phyloP scores from a whole-genome alignment of 2,888 invertebrate species.

The Dynastes grantii region DNA sequence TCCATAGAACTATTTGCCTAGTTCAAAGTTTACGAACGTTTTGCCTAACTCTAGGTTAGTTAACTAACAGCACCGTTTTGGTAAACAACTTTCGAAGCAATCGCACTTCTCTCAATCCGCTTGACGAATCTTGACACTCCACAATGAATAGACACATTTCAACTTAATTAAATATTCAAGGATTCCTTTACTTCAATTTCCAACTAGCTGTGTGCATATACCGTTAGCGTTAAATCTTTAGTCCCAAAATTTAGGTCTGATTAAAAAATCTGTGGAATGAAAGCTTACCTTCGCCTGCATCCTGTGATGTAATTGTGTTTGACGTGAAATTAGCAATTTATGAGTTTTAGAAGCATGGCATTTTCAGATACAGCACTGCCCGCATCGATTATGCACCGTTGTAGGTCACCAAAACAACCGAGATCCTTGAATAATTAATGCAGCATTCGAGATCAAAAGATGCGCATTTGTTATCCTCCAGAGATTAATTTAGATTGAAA shows the following conservation, averaged over 20 bases:
- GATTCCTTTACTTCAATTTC: neutral
- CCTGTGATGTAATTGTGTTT: neutral
- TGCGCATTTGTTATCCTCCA: neutral
- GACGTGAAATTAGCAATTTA: slow-evolving; percentile 24
- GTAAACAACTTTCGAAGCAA: slow-evolving; percentile 4
- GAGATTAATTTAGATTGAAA: too few relatives aligned
- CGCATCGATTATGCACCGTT: slow-evolving; percentile 24
- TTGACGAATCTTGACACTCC: neutral
- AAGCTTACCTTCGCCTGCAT: neutral
- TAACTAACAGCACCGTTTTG: slow-evolving; percentile 16
- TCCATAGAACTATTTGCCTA: neutral
- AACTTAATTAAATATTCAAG: neutral
- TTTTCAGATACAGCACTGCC: neutral
- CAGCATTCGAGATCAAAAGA: neutral
- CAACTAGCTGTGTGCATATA: neutral
- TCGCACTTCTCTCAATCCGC: slow-evolving; percentile 6
- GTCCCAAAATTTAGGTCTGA: neutral
- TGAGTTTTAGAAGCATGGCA: neutral
- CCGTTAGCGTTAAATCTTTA: neutral
- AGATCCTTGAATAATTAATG: neutral
- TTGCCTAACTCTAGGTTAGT: slow-evolving; percentile 5
- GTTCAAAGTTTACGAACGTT: slow-evolving; percentile 4
- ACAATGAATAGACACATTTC: slow-evolving; percentile 4
- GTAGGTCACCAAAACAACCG: slow-evolving; percentile 30
- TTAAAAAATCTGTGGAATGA: too few relatives aligned